Conservation (phyloP, 2,888 invertebrate species). For the Thera britannica region DNA sequence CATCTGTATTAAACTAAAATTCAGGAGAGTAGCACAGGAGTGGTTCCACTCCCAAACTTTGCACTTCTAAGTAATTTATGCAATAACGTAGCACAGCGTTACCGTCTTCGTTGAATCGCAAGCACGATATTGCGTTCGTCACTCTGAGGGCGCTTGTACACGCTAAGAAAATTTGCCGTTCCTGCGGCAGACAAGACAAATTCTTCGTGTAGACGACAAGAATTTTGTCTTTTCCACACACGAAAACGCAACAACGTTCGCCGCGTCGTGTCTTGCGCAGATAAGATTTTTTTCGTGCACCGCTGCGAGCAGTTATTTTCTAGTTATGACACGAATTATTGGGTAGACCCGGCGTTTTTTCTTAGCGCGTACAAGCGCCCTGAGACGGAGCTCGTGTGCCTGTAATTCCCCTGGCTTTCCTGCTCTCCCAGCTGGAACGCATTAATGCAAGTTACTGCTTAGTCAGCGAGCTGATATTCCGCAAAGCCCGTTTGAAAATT, state of each 20-base stretch:
- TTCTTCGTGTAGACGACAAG: no score
- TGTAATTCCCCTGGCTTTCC: slow-evolving; percentile 7
- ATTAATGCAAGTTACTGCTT: slow-evolving; percentile 31
- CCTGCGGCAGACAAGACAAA: no score
- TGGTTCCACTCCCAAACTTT: slow-evolving; percentile 20
- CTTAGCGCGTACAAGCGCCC: no score
- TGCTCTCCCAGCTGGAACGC: slow-evolving; percentile 19
- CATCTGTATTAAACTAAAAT: slow-evolving; percentile 7
- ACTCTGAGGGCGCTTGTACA: no score
- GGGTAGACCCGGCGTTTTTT: no score
- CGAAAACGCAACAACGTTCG: no score
- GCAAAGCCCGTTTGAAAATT: slow-evolving; percentile 20
- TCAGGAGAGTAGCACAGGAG: not conserved
- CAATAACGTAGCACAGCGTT: slow-evolving; percentile 14
- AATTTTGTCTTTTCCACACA: no score
- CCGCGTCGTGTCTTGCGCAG: no score
- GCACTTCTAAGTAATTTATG: slow-evolving; percentile 26
- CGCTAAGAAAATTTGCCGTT: no score
- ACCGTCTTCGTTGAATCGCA: slow-evolving; percentile 17
- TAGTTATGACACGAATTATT: no score
- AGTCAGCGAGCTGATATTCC: slow-evolving; percentile 25
- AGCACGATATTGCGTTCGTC: slow-evolving; percentile 26
- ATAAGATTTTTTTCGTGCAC: no score
- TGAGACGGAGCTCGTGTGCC: slow-evolving; percentile 22
- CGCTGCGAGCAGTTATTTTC: no score